Percentiles rank a stretch among this genome's conserved stretches.
phyloP scores from a whole-genome alignment of 2,797 vertebrate genomes.

The Hapalemur alaotrensis region DNA sequence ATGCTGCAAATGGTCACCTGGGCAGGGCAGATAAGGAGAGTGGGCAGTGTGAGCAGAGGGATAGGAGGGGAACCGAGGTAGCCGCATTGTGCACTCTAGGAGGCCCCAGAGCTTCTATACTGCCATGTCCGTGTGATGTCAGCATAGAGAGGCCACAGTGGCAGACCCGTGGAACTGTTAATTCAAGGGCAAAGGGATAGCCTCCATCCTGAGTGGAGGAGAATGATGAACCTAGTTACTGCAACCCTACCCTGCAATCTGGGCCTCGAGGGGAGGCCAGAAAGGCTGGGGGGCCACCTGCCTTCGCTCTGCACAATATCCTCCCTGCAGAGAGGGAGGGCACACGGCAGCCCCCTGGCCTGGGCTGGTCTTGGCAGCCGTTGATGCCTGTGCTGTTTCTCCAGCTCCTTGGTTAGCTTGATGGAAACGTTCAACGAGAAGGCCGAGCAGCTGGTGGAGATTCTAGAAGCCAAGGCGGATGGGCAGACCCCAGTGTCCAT shows the following conservation, averaged over 20 bases:
- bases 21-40: not conserved
- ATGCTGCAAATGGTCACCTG: not conserved
- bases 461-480: slow-evolving; percentile 87
- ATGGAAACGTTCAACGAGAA: slow-evolving; percentile 93
- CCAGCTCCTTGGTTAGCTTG: slow-evolving; percentile 90
- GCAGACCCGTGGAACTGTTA: not conserved
- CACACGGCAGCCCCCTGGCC: accelerated
- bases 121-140: not conserved
- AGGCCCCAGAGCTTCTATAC: not conserved
- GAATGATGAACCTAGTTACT: not conserved
- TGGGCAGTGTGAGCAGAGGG: not conserved
- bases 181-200: not conserved
- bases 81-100: too few species aligned
- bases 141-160: not conserved
- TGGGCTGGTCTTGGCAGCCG: accelerated
- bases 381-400: not conserved
- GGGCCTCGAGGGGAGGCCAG: not conserved
- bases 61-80: not conserved
- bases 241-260: not conserved
- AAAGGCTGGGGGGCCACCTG: not conserved
- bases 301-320: not conserved
- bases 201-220: not conserved
- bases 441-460: slow-evolving; percentile 90
- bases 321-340: not conserved
- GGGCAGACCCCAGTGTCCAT: slow-evolving; percentile 85